Conservation (phyloP, 2,113 vertebrate genomes). For the Dasyurus viverrinus region DNA sequence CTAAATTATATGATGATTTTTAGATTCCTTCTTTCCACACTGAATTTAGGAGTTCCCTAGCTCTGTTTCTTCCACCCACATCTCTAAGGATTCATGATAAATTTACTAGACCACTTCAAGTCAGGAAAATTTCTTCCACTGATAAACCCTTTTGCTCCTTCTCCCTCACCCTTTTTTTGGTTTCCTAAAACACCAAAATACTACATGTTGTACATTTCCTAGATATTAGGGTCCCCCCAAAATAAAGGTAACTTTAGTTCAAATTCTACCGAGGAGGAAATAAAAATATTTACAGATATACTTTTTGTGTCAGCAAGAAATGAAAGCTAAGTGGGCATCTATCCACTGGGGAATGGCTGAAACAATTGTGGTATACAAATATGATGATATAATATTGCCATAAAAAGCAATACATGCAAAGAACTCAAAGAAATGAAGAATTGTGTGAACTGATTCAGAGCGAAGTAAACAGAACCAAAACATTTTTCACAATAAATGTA, state of each 20-base stretch:
- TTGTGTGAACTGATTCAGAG: not conserved
- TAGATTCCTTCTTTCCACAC: not conserved
- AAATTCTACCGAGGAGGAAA: not conserved
- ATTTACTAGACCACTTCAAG: not conserved
- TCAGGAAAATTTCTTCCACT: not conserved
- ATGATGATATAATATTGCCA: not conserved
- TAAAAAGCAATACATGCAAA: not conserved
- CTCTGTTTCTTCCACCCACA: not conserved
- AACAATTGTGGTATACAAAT: not conserved
- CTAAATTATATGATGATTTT: not conserved
- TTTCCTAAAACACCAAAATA: not conserved
- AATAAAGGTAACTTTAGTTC: not conserved
- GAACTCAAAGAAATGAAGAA: not conserved
- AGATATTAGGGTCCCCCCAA: not conserved
- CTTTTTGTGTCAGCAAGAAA: not conserved
- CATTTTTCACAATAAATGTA: not conserved
- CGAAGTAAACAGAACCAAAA: not conserved
- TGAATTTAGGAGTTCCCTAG: not conserved
- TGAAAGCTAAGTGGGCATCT: not conserved
- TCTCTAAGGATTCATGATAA: not conserved
- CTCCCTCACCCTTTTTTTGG: not conserved
- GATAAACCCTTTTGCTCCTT: not conserved
- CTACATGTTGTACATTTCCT: not conserved
- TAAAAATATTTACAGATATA: not conserved
- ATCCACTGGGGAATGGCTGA: not conserved